Evolutionary conservation across 2,113 vertebrate species (phyloP).

Genomic region (Leptobrachium leishanense): DNA sequence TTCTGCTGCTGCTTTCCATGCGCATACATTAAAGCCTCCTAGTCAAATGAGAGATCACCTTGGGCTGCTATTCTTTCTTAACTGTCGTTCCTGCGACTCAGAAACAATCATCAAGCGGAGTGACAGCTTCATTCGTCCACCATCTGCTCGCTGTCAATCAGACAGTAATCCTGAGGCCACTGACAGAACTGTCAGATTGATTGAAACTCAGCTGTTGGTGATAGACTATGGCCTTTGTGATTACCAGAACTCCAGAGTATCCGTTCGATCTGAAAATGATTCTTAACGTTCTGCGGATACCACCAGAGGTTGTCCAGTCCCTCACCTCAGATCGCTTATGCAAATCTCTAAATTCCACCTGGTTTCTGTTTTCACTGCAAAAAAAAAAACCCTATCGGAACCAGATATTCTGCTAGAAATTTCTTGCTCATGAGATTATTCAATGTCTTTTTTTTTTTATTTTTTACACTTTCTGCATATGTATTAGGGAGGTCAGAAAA

Average conservation of each 20-base stretch:
- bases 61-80: constrained; percentile 62
- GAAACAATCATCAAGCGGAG: constrained; percentile 63
- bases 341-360: not conserved
- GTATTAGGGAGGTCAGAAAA: no score
- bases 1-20: constrained; percentile 25
- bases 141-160: constrained; percentile 84
- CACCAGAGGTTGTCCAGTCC: not conserved
- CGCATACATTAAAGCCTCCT: constrained; percentile 48
- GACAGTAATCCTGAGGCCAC: constrained; percentile 73
- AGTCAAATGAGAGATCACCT: constrained; percentile 74
- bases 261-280: constrained; percentile 2
- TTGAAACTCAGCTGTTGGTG: constrained; percentile 72
- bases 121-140: constrained; percentile 74
- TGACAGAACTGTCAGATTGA: constrained; percentile 70
- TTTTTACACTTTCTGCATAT: no score
- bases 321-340: no score
- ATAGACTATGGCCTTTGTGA: constrained; percentile 37
- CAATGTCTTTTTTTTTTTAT: no score
- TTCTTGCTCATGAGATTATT: no score
- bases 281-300: not conserved
- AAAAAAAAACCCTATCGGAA: no score
- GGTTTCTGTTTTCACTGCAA: not conserved
- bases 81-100: constrained; percentile 62
- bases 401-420: no score
- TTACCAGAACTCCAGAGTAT: constrained; percentile 19